These are phyloP conservation scores for Anoplophora glabripennis DNA, from an alignment of 1,140 invertebrate species.

Conservation along the genomic window DNA sequence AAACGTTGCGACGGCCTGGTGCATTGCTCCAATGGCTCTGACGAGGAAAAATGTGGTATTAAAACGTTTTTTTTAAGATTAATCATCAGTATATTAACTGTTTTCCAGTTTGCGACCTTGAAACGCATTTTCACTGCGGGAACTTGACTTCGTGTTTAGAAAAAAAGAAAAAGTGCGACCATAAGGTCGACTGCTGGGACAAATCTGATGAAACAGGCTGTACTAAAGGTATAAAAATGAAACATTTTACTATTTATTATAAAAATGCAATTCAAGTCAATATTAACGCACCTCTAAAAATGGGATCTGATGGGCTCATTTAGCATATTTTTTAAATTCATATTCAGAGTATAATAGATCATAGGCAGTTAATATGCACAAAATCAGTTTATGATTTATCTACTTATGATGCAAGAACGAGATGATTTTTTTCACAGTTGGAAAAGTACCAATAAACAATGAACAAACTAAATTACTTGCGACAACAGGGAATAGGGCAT, in stretches of 20 bases:
- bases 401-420: no score
- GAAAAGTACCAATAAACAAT: no score
- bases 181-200: slow-evolving; percentile 77
- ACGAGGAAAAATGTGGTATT: slow-evolving; percentile 75
- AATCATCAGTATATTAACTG: slow-evolving; percentile 21
- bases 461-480: no score
- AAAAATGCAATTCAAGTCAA: no score
- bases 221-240: not conserved
- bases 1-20: slow-evolving; percentile 73
- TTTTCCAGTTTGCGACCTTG: slow-evolving; percentile 65
- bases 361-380: no score
- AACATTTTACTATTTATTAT: not conserved
- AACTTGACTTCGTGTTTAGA: slow-evolving; percentile 73
- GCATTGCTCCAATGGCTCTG: slow-evolving; percentile 77
- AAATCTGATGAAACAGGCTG: slow-evolving; percentile 76
- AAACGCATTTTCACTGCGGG: slow-evolving; percentile 73
- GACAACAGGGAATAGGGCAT: no score
- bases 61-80: slow-evolving; percentile 1
- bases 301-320: no score
- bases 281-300: no score
- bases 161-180: slow-evolving; percentile 66
- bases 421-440: no score
- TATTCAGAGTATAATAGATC: no score
- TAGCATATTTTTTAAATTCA: no score
- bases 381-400: no score